phyloP scores from a whole-genome alignment of 2,797 vertebrate species.

The Kryptolebias ocellatus region DNA sequence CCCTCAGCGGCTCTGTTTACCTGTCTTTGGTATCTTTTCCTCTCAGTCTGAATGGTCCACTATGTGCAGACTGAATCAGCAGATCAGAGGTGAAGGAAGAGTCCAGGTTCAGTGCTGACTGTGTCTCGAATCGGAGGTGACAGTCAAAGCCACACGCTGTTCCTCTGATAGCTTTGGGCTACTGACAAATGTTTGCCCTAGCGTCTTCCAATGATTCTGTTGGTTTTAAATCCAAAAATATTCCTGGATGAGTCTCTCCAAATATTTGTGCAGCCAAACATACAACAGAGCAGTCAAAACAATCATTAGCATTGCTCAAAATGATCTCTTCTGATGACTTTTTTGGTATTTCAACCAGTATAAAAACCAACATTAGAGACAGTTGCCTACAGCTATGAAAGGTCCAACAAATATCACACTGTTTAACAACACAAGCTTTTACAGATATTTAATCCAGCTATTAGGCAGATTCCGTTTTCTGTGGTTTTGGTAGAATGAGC shows the following conservation, averaged over 20 bases:
- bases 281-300: neutral
- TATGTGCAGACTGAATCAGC: constrained; percentile 51
- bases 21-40: constrained; percentile 29
- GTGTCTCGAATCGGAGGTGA: constrained; percentile 37
- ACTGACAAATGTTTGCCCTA: neutral
- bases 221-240: constrained; percentile 10
- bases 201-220: neutral
- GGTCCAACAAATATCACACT: neutral
- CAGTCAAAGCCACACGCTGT: constrained; percentile 27
- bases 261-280: neutral
- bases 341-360: too few relatives aligned
- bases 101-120: constrained; percentile 31
- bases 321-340: neutral
- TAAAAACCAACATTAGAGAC: neutral
- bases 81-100: constrained; percentile 42
- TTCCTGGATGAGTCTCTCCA: neutral
- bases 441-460: constrained; percentile 5
- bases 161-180: constrained; percentile 14
- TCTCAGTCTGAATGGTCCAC: constrained; percentile 18
- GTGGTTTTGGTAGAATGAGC: constrained; percentile 6
- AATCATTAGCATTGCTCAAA: neutral
- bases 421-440: neutral
- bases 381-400: neutral
- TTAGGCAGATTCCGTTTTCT: neutral
- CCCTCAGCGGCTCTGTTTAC: constrained; percentile 44